Base-by-base conservation (phyloP, 2,113 vertebrate species). In the Saiga tatarica region DNA sequence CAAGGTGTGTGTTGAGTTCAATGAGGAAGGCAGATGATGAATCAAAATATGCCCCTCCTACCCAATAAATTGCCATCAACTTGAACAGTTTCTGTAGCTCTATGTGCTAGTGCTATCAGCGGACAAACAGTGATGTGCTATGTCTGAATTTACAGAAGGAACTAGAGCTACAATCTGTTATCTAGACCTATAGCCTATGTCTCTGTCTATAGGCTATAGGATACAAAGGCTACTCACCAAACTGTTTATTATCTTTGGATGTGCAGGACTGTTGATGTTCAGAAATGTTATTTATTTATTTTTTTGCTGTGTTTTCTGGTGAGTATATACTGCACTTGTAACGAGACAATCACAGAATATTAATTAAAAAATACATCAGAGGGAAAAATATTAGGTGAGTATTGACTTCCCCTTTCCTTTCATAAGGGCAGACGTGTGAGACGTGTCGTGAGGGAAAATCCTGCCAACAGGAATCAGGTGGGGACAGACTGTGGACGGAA, bases 1-100 rank as follows among this genome's bases (percentile, higher is more conserved):
- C 14, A 94, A 93, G 36, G 13, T 81, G 23, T 26, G 30, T 23
- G 76, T 91, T 93, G 57, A 92, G 81, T 84, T 94, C 59, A 95
- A 45, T 50, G 39, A 74, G 85, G 50, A 91, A 85, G 50, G 57
- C 19, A 84, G 52, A 39, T 42, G 52, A 84, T 90, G 62, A 50
- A 36, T 94, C 52, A 45, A 89, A 92, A 74, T 42, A 64, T n/a
- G 52, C 2, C 30, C 23, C 59, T 64, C 21, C 19, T 21, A 42
- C 39, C 3, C 53, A 76, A 9, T 76, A 50, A 94, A 76, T 11
- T 42, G 9, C 45, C 4, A 11, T 60, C 33, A n/a, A 57, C 17
- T 25, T 50, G 62, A 87, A 60, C 11, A 67, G 39, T 13, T 11
- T 95, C 47, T 88, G 36, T 15, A 45, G 39, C 21, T 28, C 0